phyloP scores from a whole-genome alignment of 2,888 invertebrate genomes.

The Orthosia gothica region DNA sequence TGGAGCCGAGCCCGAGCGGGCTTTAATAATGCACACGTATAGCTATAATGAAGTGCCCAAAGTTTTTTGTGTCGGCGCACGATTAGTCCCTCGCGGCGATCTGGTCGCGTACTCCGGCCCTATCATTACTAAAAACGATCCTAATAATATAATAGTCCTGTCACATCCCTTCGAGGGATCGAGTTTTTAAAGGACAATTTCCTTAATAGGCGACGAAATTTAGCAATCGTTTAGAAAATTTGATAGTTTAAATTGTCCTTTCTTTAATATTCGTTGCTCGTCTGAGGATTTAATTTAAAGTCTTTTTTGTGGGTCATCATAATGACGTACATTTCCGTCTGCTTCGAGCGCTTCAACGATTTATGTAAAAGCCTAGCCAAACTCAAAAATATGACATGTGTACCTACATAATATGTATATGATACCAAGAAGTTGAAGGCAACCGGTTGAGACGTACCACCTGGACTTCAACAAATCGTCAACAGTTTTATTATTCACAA shows the following conservation, averaged over 20 bases:
- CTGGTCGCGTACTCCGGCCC: slow-evolving; percentile 85
- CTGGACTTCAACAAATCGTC: slow-evolving; percentile 62
- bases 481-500: slow-evolving; percentile 65
- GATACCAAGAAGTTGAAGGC: slow-evolving; percentile 28
- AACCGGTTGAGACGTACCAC: slow-evolving; percentile 47
- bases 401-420: slow-evolving; percentile 32
- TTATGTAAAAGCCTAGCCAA: slow-evolving; percentile 21
- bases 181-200: slow-evolving; percentile 88
- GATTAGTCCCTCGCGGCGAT: slow-evolving; percentile 88
- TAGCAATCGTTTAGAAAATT: slow-evolving; percentile 86
- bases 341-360: slow-evolving; percentile 16
- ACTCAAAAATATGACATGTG: slow-evolving; percentile 42
- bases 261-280: slow-evolving; percentile 70
- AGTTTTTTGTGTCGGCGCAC: slow-evolving; percentile 84
- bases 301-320: slow-evolving; percentile 62
- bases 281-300: slow-evolving; percentile 73
- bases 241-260: slow-evolving; percentile 79
- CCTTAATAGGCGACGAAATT: slow-evolving; percentile 86
- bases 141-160: slow-evolving; percentile 91
- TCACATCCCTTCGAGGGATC: slow-evolving; percentile 87
- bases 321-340: slow-evolving; percentile 68
- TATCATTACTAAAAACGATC: slow-evolving; percentile 90
- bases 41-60: slow-evolving; percentile 88
- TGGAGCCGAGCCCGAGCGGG: slow-evolving; percentile 62
- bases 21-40: slow-evolving; percentile 70